phyloP scores from a whole-genome alignment of 2,888 invertebrate genomes.

The Smittia aterrima region DNA sequence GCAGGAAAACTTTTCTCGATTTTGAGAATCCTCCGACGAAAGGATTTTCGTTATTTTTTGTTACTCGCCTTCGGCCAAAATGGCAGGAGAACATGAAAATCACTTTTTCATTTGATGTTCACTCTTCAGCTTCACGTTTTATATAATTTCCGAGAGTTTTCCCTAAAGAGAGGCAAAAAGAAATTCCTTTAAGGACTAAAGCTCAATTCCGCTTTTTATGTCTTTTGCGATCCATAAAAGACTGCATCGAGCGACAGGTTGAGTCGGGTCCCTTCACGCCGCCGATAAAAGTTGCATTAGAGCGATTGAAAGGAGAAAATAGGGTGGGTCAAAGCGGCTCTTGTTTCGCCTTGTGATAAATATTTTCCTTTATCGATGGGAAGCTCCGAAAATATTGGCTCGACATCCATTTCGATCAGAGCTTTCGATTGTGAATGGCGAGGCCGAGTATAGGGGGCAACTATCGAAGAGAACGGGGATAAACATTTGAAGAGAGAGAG shows the following conservation, averaged over 20 bases:
- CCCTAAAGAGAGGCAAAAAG: no score
- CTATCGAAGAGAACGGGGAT: not conserved
- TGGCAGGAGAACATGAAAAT: conserved; percentile 28
- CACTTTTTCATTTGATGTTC: not conserved
- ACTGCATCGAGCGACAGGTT: conserved; percentile 12
- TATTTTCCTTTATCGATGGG: conserved; percentile 13
- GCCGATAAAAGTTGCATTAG: conserved; percentile 1
- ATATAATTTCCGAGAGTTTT: not conserved
- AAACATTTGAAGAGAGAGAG: not conserved
- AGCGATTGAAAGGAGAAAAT: conserved; percentile 20
- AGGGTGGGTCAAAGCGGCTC: conserved; percentile 7
- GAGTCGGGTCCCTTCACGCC: not conserved
- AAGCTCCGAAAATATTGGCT: conserved; percentile 2
- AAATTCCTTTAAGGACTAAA: no score
- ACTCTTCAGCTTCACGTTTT: not conserved
- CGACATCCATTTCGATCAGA: conserved; percentile 4
- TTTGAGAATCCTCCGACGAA: no score
- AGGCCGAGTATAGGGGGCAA: conserved; percentile 4
- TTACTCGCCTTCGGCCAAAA: conserved; percentile 20
- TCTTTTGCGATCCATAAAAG: no score
- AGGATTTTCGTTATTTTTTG: not conserved
- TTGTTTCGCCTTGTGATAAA: conserved; percentile 5
- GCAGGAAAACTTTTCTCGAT: no score
- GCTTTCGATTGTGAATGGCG: not conserved
- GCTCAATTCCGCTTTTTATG: no score